phyloP scores from a whole-genome alignment of 2,113 vertebrate species.

The Solenodon paradoxus region DNA sequence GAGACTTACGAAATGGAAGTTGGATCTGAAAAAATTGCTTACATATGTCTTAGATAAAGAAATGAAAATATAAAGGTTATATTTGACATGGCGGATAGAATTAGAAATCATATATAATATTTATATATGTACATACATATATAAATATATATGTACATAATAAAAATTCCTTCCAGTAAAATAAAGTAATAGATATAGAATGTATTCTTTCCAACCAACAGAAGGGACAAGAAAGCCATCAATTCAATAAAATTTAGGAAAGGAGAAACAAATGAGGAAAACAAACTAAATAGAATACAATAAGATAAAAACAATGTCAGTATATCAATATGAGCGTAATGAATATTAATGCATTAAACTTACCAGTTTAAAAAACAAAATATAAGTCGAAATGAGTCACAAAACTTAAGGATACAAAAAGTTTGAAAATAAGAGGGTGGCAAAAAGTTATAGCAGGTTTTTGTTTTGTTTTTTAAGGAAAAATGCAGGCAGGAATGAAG shows the following conservation, averaged over 20 bases:
- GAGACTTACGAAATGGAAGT: neutral
- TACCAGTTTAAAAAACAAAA: neutral
- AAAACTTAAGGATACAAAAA: no score
- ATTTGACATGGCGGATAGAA: neutral
- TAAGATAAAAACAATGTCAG: neutral
- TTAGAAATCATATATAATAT: neutral
- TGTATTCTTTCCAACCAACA: constrained; percentile 13
- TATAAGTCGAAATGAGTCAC: neutral
- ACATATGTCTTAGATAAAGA: neutral
- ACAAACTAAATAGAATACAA: neutral
- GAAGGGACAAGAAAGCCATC: neutral
- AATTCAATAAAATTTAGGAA: neutral
- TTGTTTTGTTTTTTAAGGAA: neutral
- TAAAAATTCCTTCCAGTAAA: neutral
- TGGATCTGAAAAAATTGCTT: neutral
- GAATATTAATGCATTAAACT: neutral
- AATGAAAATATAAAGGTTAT: constrained; percentile 9
- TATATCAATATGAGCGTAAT: neutral
- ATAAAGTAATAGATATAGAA: neutral
- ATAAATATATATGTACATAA: neutral
- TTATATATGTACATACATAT: neutral
- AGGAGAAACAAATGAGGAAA: constrained; percentile 10
- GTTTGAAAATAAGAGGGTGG: neutral
- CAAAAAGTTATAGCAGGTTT: neutral
- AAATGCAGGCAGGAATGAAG: no score